Percentiles rank a stretch among this genome's conserved stretches.
Evolutionary conservation across 2,888 invertebrate species (phyloP).

Genomic region (Microdon myrmicae): DNA sequence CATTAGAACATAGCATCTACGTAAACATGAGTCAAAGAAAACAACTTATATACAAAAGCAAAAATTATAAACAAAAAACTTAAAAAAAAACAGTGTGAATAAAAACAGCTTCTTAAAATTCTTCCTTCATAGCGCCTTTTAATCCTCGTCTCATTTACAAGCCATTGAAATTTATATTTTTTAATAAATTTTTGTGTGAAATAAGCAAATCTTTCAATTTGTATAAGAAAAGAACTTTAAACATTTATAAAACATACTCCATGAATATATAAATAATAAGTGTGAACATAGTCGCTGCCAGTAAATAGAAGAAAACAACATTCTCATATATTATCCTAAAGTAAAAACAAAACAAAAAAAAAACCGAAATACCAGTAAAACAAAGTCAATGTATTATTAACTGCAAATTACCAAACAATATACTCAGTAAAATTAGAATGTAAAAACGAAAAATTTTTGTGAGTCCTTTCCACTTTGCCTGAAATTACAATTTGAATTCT

Average conservation of each 20-base stretch:
- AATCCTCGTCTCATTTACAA: too few relatives aligned
- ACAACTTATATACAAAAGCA: too few relatives aligned
- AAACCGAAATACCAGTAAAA: too few relatives aligned
- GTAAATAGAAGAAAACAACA: constrained; percentile 3
- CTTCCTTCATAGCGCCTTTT: too few relatives aligned
- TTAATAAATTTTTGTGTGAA: constrained; percentile 1
- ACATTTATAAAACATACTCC: constrained; percentile 20
- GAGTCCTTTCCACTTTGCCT: constrained; percentile 30
- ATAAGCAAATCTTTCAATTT: constrained; percentile 6
- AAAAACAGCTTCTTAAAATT: background rate
- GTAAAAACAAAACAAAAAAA: background rate
- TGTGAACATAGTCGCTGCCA: constrained; percentile 26
- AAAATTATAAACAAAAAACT: constrained; percentile 11
- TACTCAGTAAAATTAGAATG: constrained; percentile 9
- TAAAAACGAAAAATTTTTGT: constrained; percentile 1
- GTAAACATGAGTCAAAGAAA: too few relatives aligned
- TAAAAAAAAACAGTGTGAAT: constrained; percentile 12
- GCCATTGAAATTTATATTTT: constrained; percentile 16
- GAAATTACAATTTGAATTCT: constrained; percentile 19
- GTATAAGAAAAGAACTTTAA: constrained; percentile 7
- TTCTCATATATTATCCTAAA: constrained; percentile 17
- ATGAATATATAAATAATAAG: too few relatives aligned
- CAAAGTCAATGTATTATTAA: too few relatives aligned
- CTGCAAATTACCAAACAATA: too few relatives aligned
- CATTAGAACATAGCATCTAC: too few relatives aligned